A percentile compares a stretch with the other conserved stretches of the same genome.
Evolutionary conservation across 2,888 invertebrate genomes (phyloP).

Genomic region (Synanthedon andrenaeformis): DNA sequence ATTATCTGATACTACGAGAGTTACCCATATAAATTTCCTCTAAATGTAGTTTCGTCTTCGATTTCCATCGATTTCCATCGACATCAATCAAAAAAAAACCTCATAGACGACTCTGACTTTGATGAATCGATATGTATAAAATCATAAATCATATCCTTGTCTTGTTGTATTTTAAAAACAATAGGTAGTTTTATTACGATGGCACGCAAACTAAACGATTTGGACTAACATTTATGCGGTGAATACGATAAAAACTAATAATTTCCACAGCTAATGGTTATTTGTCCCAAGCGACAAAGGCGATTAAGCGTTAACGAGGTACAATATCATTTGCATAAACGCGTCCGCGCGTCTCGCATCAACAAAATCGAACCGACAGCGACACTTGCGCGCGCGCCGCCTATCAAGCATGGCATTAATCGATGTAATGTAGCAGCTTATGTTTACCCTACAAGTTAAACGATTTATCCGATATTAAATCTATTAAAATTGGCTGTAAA

Average conservation of each 20-base stretch:
- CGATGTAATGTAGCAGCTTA: background rate
- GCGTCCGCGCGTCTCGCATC: constrained; percentile 6
- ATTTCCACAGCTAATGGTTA: constrained; percentile 50
- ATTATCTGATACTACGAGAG: too few species aligned
- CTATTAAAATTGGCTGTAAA: background rate
- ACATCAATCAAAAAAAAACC: too few species aligned
- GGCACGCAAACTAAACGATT: constrained; percentile 37
- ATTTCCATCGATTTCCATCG: too few species aligned
- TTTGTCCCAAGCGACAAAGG: constrained; percentile 54
- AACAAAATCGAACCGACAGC: constrained; percentile 7
- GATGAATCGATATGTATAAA: constrained; percentile 1
- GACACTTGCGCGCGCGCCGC: constrained; percentile 6
- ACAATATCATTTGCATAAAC: constrained; percentile 27
- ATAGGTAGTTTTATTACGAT: background rate
- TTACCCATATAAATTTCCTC: too few species aligned
- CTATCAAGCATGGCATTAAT: background rate
- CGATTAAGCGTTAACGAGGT: constrained; percentile 48
- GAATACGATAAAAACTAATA: constrained; percentile 49
- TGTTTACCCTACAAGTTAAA: background rate
- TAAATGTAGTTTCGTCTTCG: too few species aligned
- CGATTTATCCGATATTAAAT: background rate
- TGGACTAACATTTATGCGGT: constrained; percentile 11
- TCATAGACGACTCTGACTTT: too few species aligned
- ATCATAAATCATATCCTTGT: constrained; percentile 43
- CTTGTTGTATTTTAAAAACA: constrained; percentile 11